phyloP scores from a whole-genome alignment of 2,888 invertebrate genomes.

The Scelioninae gen. 1 region DNA sequence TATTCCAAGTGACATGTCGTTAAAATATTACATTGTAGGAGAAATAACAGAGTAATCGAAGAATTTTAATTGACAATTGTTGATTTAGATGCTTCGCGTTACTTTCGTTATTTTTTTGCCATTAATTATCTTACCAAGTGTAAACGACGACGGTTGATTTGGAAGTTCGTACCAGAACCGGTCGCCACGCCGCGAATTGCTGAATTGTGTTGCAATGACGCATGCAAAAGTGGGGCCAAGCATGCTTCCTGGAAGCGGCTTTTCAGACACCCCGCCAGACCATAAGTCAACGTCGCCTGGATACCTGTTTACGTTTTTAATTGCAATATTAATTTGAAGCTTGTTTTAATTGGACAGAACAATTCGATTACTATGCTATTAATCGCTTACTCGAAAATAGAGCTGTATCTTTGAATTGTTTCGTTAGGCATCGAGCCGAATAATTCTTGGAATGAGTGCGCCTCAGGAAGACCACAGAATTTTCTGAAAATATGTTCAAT shows the following conservation, averaged over 20 bases:
- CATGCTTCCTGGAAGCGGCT: conserved; percentile 95
- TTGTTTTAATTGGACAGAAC: conserved; percentile 14
- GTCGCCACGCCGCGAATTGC: conserved; percentile 94
- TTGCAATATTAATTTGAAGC: conserved; percentile 36
- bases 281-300: conserved; percentile 97
- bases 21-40: not conserved
- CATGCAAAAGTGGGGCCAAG: conserved; percentile 97
- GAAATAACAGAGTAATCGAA: not conserved
- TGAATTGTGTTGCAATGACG: conserved; percentile 96
- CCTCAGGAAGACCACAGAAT: conserved; percentile 93
- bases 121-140: conserved; percentile 85
- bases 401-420: conserved; percentile 92
- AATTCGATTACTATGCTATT: not conserved
- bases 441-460: conserved; percentile 91
- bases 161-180: conserved; percentile 97
- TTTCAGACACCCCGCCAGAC: conserved; percentile 97
- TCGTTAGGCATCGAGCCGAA: conserved; percentile 95
- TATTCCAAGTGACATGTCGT: too few relatives aligned
- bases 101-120: conserved; percentile 5
- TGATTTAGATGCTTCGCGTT: conserved; percentile 25
- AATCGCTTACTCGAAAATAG: conserved; percentile 90
- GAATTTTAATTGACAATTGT: conserved; percentile 43
- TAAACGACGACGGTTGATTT: conserved; percentile 96
- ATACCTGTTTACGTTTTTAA: conserved; percentile 85
- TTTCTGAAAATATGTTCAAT: conserved; percentile 85